These are phyloP conservation scores for Burhinus bistriatus DNA, from an alignment of 2,113 vertebrate genomes.

Conservation along the genomic window DNA sequence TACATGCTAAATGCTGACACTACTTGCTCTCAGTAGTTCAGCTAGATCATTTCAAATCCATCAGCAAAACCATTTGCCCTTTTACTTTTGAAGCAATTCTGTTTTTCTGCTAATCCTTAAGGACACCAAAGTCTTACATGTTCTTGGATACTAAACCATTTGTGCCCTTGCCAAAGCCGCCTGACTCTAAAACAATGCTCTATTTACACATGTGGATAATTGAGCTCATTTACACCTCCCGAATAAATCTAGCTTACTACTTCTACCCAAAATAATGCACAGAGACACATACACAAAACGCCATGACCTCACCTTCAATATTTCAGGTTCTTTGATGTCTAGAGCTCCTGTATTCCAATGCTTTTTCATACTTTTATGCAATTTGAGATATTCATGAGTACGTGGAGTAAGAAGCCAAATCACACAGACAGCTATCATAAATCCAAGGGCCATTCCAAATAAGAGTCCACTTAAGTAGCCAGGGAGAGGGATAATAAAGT, in stretches of 20 bases:
- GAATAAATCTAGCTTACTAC: background rate
- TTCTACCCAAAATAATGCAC: background rate
- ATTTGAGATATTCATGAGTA: slow-evolving; percentile 63
- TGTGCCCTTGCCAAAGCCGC: background rate
- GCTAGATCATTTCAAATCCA: background rate
- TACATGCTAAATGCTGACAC: background rate
- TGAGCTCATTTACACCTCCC: background rate
- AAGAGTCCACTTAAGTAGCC: slow-evolving; percentile 84
- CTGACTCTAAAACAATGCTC: background rate
- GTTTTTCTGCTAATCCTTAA: background rate
- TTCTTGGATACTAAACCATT: background rate
- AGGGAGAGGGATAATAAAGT: slow-evolving; percentile 90
- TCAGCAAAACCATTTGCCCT: background rate
- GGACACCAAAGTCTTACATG: background rate
- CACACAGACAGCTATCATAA: slow-evolving; percentile 86
- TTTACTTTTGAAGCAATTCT: background rate
- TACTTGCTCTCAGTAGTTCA: background rate
- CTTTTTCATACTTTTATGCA: slow-evolving; percentile 45
- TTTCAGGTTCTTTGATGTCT: slow-evolving; percentile 91
- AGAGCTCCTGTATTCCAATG: slow-evolving; percentile 78
- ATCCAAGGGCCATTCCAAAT: slow-evolving; percentile 86
- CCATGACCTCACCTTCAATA: slow-evolving; percentile 84
- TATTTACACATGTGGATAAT: background rate
- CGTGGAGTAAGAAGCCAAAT: slow-evolving; percentile 89
- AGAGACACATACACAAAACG: background rate